phyloP scores from a whole-genome alignment of 2,797 vertebrate species.

The Labroides dimidiatus region DNA sequence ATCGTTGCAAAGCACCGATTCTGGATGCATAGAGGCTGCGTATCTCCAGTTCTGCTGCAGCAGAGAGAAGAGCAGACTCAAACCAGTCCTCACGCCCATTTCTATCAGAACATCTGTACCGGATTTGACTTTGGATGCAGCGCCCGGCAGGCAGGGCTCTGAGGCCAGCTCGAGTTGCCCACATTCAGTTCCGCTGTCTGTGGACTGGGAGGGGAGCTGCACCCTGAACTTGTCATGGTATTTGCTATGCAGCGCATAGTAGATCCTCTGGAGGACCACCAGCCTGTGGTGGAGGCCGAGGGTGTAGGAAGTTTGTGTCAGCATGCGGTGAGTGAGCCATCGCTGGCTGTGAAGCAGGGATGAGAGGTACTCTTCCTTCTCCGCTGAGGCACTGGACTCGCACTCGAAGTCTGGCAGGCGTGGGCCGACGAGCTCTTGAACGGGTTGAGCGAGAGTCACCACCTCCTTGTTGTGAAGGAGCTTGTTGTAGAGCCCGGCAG shows the following conservation, averaged over 20 bases:
- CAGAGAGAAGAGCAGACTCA: constrained; percentile 87
- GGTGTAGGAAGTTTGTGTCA: constrained; percentile 85
- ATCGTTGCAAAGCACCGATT: constrained; percentile 86
- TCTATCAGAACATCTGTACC: constrained; percentile 88
- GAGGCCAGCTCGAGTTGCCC: constrained; percentile 78
- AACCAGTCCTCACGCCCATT: constrained; percentile 88
- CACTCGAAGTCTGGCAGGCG: constrained; percentile 88
- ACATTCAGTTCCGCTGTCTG: constrained; percentile 72
- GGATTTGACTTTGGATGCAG: constrained; percentile 73
- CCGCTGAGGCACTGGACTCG: constrained; percentile 80
- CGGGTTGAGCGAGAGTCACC: constrained; percentile 84
- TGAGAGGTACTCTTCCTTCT: constrained; percentile 85
- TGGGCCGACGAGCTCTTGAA: constrained; percentile 86
- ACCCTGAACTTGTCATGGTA: constrained; percentile 85
- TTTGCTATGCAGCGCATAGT: constrained; percentile 87
- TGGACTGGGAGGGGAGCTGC: constrained; percentile 75
- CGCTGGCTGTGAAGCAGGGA: constrained; percentile 86
- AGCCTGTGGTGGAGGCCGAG: constrained; percentile 84
- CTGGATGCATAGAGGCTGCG: constrained; percentile 73
- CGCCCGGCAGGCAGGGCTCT: constrained; percentile 72
- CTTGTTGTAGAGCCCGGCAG: constrained; percentile 81
- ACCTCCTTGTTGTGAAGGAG: constrained; percentile 87
- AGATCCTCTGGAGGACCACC: constrained; percentile 85
- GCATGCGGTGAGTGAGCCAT: constrained; percentile 84
- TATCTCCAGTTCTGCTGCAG: constrained; percentile 88